Base-by-base conservation (phyloP, 2,888 invertebrate species). In the Tenodera sinensis region DNA sequence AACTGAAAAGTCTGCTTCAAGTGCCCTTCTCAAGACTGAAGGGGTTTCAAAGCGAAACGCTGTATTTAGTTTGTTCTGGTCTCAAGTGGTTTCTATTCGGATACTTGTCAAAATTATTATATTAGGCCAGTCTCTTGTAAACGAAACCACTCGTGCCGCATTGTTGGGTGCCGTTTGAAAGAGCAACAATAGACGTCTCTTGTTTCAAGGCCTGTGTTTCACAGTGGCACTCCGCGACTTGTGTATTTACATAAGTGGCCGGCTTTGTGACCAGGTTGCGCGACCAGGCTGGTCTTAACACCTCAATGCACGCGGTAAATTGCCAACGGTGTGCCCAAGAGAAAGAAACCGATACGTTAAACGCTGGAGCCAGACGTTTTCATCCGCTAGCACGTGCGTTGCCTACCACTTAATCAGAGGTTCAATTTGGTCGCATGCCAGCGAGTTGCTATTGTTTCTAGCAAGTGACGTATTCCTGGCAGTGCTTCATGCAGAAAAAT, bases 31-130 rank as follows among this genome's bases (percentile, higher is more conserved):
- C 20, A 20, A 6, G 20, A 20, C 20, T 71, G 54, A 28, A 28
- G 84, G 47, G 85, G n/a, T 42, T 86, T 86, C 71, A 86, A 86
- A 86, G n/a, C 15, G 86, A 86, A 86, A 81, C 86, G 71, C 15
- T 81, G 27, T 85, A 25, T 81, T 71, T 6, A 20, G 54, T 71
- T 25, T 71, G 8, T 25, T 20, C 6, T 0, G 20, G 54, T 25
- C 25, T 71, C 20, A 71, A 71, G 54, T 71, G 54, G 54, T 15
- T 14, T 25, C 54, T 71, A 25, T 25, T 0, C 54, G 20, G 54
- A 71, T 71, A 71, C 54, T 71, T 71, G 25, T 71, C 54, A 2
- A 20, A 71, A 71, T 71, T 71, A 71, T 71, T 71, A 71, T 71
- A 71, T 71, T 71, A 6, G 54, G 85, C 85, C 28, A 85, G 42